Base-by-base conservation (phyloP, 2,888 invertebrate genomes). In the Charanyca ferruginea region DNA sequence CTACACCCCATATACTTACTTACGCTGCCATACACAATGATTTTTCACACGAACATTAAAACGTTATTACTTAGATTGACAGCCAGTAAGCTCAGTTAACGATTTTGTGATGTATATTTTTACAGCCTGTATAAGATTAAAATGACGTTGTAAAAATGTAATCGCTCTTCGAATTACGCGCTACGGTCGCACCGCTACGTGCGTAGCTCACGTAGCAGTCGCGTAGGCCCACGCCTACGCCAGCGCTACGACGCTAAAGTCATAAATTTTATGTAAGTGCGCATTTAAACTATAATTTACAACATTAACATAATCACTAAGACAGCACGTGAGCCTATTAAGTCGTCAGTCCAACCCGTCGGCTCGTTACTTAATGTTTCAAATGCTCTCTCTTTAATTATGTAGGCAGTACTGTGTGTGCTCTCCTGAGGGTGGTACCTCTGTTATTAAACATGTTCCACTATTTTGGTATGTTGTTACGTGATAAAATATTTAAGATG, bases 361-460 rank as follows among this genome's bases (percentile, higher is more conserved):
- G 11, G 61, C 42, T 55, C 38, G 42, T 55, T 60, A 66, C 23
- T 57, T 49, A 66, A 57, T 70, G 66, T 70, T 63, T 70, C 45
- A 70, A 48, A 55, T 57, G 44, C 0, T 58, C 20, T 25, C 25
- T 54, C 45, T 59, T 66, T 66, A 64, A 70, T 69, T 52, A 73
- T 69, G 54, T 54, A 61, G 23, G 48, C n/a, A 45, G 25, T 53
- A 25, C 35, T 44, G 38, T 54, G 45, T 58, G 52, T 48, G 55
- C 38, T 66, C 60, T 38, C 41, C 11, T 22, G 71, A 45, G 44
- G 11, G 13, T 6, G 11, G 13, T 6, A 16, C 44, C 48, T 52
- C 8, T 44, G 53, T 65, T 59, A 52, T 48, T 47, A 28, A 57
- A 38, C 59, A 41, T 45, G 57, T 62, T 61, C 13, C n/a, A 52